These are phyloP conservation scores for Punctoribates punctum DNA, from an alignment of 2,888 invertebrate genomes.

Conservation along the genomic window DNA sequence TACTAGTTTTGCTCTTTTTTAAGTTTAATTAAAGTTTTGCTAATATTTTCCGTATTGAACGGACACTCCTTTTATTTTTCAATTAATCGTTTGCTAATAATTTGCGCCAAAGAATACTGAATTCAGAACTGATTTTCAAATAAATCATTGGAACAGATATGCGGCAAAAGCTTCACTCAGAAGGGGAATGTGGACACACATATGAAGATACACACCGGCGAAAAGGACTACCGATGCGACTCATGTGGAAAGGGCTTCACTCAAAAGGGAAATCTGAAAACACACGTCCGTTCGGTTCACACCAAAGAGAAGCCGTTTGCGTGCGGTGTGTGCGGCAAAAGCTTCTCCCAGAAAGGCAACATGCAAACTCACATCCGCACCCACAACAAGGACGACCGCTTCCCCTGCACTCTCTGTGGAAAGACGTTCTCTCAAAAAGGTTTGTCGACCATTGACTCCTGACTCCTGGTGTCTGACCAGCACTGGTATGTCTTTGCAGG, in stretches of 20 bases:
- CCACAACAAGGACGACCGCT: slow-evolving; percentile 50
- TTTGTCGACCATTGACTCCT: background rate
- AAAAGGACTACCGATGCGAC: slow-evolving; percentile 49
- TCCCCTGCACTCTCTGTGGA: slow-evolving; percentile 49
- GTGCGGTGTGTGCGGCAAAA: slow-evolving; percentile 49
- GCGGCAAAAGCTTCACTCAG: slow-evolving; percentile 50
- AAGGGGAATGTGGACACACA: slow-evolving; percentile 50
- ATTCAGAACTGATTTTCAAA: background rate
- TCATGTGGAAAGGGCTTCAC: slow-evolving; percentile 49
- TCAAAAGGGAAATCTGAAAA: slow-evolving; percentile 50
- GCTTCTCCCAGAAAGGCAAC: slow-evolving; percentile 49
- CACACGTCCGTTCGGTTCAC: slow-evolving; percentile 49
- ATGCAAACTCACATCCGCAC: slow-evolving; percentile 50
- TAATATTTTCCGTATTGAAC: slow-evolving; percentile 27
- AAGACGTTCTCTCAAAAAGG: slow-evolving; percentile 50
- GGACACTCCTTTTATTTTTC: slow-evolving; percentile 33
- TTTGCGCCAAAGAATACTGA: background rate
- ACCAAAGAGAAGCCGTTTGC: slow-evolving; percentile 50
- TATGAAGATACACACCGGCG: slow-evolving; percentile 50
- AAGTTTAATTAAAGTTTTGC: slow-evolving; percentile 9
- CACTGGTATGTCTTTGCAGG: slow-evolving; percentile 22
- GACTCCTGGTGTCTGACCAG: background rate
- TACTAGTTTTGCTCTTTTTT: slow-evolving; percentile 1
- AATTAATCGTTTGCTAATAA: slow-evolving; percentile 21
- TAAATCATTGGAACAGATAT: slow-evolving; percentile 35